phyloP scores from a whole-genome alignment of 2,797 vertebrate species.

The Galagoides demidoff region DNA sequence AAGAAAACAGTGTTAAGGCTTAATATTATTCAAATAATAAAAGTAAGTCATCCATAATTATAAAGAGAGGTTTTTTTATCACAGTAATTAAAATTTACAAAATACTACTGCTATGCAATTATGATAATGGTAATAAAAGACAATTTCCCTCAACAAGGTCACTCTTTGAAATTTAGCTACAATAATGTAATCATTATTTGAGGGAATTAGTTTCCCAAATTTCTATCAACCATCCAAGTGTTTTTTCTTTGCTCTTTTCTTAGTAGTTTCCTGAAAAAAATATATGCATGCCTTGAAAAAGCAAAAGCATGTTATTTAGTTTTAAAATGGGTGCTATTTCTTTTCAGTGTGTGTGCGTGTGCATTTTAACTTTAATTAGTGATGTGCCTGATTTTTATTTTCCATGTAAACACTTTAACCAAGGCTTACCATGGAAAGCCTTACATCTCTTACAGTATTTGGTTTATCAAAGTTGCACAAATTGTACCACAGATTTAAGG shows the following conservation, averaged over 20 bases:
- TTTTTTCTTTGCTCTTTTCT: not conserved
- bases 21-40: constrained; percentile 47
- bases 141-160: constrained; percentile 41
- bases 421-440: not conserved
- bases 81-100: constrained; percentile 62
- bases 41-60: constrained; percentile 20
- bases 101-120: constrained; percentile 40
- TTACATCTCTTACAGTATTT: not conserved
- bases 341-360: not conserved
- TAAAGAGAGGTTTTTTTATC: not conserved
- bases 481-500: not conserved
- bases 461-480: not conserved
- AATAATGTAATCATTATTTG: constrained; percentile 24
- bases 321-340: not conserved
- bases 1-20: not conserved
- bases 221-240: not conserved
- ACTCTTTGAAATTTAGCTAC: constrained; percentile 50
- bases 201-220: constrained; percentile 8
- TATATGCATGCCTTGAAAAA: not conserved
- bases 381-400: not conserved
- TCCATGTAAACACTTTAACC: not conserved
- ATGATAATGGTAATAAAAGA: constrained; percentile 51
- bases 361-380: not conserved
- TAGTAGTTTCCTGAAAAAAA: not conserved
- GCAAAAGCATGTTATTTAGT: not conserved